Conservation (phyloP, 2,113 vertebrate genomes). For the Gracilinanus agilis region DNA sequence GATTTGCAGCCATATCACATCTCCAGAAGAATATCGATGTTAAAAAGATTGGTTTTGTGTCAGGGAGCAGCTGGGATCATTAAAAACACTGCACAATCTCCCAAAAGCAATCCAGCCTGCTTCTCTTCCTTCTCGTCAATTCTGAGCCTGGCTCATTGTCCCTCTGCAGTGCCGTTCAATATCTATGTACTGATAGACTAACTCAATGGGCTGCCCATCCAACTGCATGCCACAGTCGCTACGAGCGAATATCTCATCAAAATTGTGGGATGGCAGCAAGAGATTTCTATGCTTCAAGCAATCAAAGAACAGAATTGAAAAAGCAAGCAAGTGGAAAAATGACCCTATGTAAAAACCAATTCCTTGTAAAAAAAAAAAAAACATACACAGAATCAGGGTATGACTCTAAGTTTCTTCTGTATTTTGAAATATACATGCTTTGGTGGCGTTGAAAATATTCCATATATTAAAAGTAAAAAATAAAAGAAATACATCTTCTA, state of each 20-base stretch:
- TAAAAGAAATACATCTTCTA: constrained; percentile 52
- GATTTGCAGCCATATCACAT: too few relatives aligned
- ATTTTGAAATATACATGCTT: constrained; percentile 58
- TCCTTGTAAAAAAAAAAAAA: constrained; percentile 33
- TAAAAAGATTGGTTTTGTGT: too few relatives aligned
- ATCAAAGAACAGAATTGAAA: constrained; percentile 73
- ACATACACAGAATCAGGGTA: constrained; percentile 48
- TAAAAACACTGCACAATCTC: too few relatives aligned
- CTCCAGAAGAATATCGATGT: too few relatives aligned
- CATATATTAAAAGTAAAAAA: constrained; percentile 52
- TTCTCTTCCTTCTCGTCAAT: too few relatives aligned
- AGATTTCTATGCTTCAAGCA: constrained; percentile 70
- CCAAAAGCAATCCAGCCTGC: too few relatives aligned
- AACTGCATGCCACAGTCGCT: too few relatives aligned
- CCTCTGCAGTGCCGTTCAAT: too few relatives aligned
- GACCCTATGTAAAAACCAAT: constrained; percentile 24
- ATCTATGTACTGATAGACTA: too few relatives aligned
- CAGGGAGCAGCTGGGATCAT: too few relatives aligned
- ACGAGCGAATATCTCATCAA: constrained; percentile 74
- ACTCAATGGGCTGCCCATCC: too few relatives aligned
- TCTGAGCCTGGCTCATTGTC: too few relatives aligned
- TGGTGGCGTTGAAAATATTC: constrained; percentile 45
- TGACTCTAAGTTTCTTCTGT: constrained; percentile 54
- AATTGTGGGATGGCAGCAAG: constrained; percentile 73
- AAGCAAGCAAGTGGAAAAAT: constrained; percentile 73